phyloP scores from a whole-genome alignment of 2,113 vertebrate species.

The Amblyopsis rosae region DNA sequence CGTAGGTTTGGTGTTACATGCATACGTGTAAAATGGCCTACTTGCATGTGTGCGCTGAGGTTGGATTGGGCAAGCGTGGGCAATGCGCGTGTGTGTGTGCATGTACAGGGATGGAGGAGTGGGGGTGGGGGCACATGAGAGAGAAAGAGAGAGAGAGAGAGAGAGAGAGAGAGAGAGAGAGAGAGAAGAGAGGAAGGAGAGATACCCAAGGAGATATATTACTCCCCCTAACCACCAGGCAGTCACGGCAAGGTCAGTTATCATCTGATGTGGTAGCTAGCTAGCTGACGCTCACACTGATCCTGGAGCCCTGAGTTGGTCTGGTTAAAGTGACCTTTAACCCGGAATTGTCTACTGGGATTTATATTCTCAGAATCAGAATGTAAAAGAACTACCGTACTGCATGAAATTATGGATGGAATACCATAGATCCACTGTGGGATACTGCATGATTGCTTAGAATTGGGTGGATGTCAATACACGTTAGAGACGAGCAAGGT shows the following conservation, averaged over 20 bases:
- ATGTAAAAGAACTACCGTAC: constrained; percentile 22
- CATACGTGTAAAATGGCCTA: constrained; percentile 3
- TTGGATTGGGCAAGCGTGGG: background rate
- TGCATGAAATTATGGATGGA: constrained; percentile 1
- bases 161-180: constrained; percentile 49
- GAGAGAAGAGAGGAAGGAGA: constrained; percentile 47
- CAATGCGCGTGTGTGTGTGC: constrained; percentile 5
- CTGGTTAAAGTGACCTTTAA: constrained; percentile 28
- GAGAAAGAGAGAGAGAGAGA: constrained; percentile 46
- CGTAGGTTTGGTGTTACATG: background rate
- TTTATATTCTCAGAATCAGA: constrained; percentile 1
- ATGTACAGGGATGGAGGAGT: constrained; percentile 28
- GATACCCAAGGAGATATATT: constrained; percentile 76
- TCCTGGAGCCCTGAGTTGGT: constrained; percentile 23
- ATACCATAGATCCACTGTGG: background rate
- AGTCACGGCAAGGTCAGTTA: constrained; percentile 68
- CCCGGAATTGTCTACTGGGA: constrained; percentile 20
- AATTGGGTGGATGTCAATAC: too few relatives aligned
- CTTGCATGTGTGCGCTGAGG: constrained; percentile 16
- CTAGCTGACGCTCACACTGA: constrained; percentile 37
- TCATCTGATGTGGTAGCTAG: constrained; percentile 49
- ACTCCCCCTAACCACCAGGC: constrained; percentile 70
- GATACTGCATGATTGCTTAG: too few relatives aligned
- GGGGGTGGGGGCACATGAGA: constrained; percentile 29
- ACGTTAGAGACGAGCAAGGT: too few relatives aligned